Conservation (phyloP, 2,888 invertebrate species). For the Cosmia trapezina region DNA sequence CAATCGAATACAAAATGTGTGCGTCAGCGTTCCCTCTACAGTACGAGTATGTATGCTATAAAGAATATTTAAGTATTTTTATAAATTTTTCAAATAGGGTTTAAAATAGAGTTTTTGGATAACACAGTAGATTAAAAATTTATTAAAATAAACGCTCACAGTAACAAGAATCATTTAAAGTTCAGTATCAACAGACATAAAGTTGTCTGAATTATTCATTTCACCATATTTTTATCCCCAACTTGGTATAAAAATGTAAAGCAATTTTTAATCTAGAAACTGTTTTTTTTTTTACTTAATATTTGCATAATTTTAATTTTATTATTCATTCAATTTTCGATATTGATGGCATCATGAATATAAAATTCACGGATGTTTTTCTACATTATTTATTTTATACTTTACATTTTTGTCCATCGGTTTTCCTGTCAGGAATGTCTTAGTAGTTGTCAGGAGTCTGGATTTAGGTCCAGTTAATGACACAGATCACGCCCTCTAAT, state of each 20-base stretch:
- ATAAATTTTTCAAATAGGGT: too few species aligned
- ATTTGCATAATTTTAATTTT: conserved; percentile 39
- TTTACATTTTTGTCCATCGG: neutral
- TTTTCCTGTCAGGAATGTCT: neutral
- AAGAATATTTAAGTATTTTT: too few species aligned
- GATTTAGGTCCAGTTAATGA: neutral
- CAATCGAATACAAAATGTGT: too few species aligned
- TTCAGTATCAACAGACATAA: neutral
- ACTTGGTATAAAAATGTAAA: neutral
- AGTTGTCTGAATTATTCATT: conserved; percentile 3
- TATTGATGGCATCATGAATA: conserved; percentile 24
- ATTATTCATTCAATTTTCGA: conserved; percentile 22
- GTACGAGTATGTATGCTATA: too few species aligned
- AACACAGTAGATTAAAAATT: neutral
- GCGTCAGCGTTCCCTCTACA: too few species aligned
- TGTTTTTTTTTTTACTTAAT: conserved; percentile 9
- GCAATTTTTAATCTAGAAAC: neutral
- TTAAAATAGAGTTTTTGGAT: too few species aligned
- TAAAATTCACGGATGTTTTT: neutral
- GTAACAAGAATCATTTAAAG: neutral
- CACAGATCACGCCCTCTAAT: too few species aligned
- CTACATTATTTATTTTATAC: neutral
- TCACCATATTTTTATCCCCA: neutral
- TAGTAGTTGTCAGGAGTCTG: neutral
- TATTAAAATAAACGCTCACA: neutral